Base-by-base conservation (phyloP, 2,888 invertebrate species). In the Congeria kusceri region DNA sequence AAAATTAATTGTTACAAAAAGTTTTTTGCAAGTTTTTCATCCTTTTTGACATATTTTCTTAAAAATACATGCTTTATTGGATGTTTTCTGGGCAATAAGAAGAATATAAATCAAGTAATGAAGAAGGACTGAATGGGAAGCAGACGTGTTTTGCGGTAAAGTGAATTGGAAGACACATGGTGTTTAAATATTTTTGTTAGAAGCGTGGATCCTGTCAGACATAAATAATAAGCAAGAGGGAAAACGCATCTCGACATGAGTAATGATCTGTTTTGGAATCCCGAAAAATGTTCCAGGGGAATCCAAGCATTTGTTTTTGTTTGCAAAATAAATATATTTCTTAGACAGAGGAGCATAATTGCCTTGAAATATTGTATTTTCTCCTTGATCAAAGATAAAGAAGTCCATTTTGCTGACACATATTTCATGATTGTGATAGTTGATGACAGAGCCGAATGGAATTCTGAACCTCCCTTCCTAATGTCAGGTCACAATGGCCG, bases 191-290 rank as follows among this genome's bases (percentile, higher is more conserved):
- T 39, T 39, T 39, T 0, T 25, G 63, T 64, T 64, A 47, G 63
- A 64, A 64, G 63, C 47, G 28, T 65, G 47, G 32, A 20, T 56
- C 29, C 65, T 56, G 65, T 65, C 56, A 29, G 65, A 20, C 32
- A 47, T 27, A 65, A 53, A 65, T 65, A 65, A 65, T 65, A 65
- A 65, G 53, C 65, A 65, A 3, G 65, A 44, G 20, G 53, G 25
- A 25, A 23, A 25, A 20, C 20, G 20, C 53, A 53, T 20, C n/a
- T 11, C 32, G 32, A 65, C 56, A 56, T 65, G 65, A 53, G 56
- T 65, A 65, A 44, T 32, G 56, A 65, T 65, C 49, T 32, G 29
- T 25, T 47, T 15, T 5, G 65, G 65, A 49, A 65, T 65, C 49
- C 39, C 29, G 20, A 15, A 53, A 39, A 65, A 65, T 65, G 49